Base-by-base conservation (phyloP, 1,140 invertebrate species). In the Phocides pigmalion region DNA sequence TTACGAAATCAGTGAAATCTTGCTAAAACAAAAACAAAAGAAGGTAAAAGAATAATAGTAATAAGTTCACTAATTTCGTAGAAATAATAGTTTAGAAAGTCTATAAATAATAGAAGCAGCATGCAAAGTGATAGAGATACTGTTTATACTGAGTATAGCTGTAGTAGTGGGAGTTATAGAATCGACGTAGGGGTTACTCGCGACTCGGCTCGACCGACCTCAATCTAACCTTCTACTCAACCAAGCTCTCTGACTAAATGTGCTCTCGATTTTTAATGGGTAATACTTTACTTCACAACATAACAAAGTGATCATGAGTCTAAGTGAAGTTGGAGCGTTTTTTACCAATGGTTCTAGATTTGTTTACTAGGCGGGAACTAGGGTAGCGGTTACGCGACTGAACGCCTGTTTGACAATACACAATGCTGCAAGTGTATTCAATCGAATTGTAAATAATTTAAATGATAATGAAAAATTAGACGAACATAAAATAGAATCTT, bases 81-180 rank as follows among this genome's bases (percentile, higher is more conserved):
- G 71, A 73, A 71, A 68, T 75, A 49, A 72, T 82, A 67, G 69
- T 76, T 66, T 68, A 82, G 72, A 80, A 70, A 79, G 71, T 79
- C 62, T 81, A 83, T 87, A 85, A 35, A 35, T 84, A 84, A 82
- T 81, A 86, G 79, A 89, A 89, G 87, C 87, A 72, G 78, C 88
- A 90, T 90, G 88, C 88, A 86, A 79, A 89, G 84, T 88, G 85
- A 81, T 66, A 90, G 83, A 87, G 68, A 82, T 74, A 81, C 70
- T 79, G 73, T 82, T 77, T 80, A 77, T 75, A 84, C 76, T 78
- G 85, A 87, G 80, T 90, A 84, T 70, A 82, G 72, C 72, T 85
- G 84, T 88, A 81, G 71, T 76, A 84, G 81, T 88, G 81, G 80
- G 82, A 84, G 78, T 80, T 80, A 70, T 84, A 81, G 76, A 87